phyloP scores from a whole-genome alignment of 2,113 vertebrate genomes.

The Corvus moneduloides region DNA sequence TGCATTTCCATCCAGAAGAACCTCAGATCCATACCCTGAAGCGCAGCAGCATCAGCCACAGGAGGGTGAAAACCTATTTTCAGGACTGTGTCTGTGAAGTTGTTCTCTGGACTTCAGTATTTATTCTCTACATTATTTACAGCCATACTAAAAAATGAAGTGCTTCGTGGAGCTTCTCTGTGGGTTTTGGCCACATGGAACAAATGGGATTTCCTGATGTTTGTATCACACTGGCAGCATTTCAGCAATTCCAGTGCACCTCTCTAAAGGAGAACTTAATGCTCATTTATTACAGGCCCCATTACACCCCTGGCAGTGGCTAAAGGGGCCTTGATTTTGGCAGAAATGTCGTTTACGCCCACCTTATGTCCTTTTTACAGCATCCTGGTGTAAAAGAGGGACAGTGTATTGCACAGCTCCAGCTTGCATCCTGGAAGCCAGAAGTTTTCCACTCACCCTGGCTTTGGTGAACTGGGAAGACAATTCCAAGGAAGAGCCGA shows the following conservation, averaged over 20 bases:
- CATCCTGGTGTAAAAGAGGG: neutral
- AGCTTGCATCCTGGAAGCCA: neutral
- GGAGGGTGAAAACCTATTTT: neutral
- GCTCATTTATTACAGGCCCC: neutral
- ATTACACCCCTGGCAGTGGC: neutral
- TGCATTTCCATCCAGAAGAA: neutral
- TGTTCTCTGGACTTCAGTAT: neutral
- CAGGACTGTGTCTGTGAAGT: neutral
- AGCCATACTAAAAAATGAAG: neutral
- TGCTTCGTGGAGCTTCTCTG: conserved; percentile 5
- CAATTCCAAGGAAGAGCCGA: neutral
- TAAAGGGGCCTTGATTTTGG: neutral
- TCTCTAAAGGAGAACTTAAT: conserved; percentile 7
- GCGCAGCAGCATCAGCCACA: neutral
- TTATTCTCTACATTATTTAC: neutral
- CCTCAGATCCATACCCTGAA: neutral
- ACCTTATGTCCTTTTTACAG: neutral
- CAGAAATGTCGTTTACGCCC: neutral
- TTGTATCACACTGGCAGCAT: neutral
- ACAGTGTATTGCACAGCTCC: neutral
- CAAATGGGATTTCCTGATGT: conserved; percentile 41
- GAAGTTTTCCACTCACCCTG: neutral
- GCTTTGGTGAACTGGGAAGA: neutral
- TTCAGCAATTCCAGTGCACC: neutral
- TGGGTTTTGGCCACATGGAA: conserved; percentile 37